phyloP scores from a whole-genome alignment of 2,888 invertebrate genomes.

The Chloroclystis v-ata region DNA sequence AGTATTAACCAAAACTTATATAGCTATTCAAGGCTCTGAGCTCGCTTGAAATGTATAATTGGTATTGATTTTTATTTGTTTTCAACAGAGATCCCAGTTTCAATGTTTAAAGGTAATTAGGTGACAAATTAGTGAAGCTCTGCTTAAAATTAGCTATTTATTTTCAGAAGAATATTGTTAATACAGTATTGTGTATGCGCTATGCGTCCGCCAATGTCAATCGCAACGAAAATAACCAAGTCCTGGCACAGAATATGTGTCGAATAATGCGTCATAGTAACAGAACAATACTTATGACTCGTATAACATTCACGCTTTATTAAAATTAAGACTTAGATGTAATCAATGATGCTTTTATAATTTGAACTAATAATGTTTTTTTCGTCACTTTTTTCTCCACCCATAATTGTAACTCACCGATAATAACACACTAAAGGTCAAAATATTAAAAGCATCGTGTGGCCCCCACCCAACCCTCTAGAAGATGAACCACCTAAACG shows the following conservation, averaged over 20 bases:
- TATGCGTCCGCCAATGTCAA: slow-evolving; percentile 54
- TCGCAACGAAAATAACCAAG: slow-evolving; percentile 54
- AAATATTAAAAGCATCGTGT: slow-evolving; percentile 74
- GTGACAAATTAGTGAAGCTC: slow-evolving; percentile 44
- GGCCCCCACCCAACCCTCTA: slow-evolving; percentile 71
- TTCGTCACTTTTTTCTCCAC: slow-evolving; percentile 58
- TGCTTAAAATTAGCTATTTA: slow-evolving; percentile 61
- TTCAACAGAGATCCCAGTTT: slow-evolving; percentile 73
- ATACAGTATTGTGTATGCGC: slow-evolving; percentile 52
- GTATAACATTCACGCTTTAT: slow-evolving; percentile 49
- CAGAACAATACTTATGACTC: slow-evolving; percentile 37
- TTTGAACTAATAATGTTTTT: slow-evolving; percentile 58
- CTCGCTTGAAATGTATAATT: slow-evolving; percentile 9
- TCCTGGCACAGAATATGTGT: slow-evolving; percentile 50
- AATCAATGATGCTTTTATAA: slow-evolving; percentile 44
- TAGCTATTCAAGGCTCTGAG: not conserved
- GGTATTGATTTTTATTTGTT: slow-evolving; percentile 54
- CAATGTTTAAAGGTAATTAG: slow-evolving; percentile 75
- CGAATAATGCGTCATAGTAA: slow-evolving; percentile 44
- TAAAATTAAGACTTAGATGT: slow-evolving; percentile 34
- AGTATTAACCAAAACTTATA: not conserved
- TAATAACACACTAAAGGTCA: slow-evolving; percentile 60
- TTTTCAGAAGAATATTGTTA: slow-evolving; percentile 42
- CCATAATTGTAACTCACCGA: slow-evolving; percentile 40
- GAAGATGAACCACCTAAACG: slow-evolving; percentile 60